phyloP scores from a whole-genome alignment of 2,888 invertebrate genomes.

The Polia nebulosa region DNA sequence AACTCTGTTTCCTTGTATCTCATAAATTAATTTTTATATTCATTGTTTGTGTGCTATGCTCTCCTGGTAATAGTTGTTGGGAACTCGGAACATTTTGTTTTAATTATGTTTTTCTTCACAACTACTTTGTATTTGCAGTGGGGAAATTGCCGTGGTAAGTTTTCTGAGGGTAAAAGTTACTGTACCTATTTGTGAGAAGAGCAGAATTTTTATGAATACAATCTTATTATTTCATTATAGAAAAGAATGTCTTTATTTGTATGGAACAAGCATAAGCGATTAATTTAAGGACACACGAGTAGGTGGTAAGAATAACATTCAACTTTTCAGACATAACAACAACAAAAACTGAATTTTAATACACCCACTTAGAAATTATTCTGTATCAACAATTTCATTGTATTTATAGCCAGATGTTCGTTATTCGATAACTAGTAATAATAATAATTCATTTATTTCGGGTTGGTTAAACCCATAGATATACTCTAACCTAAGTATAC shows the following conservation, averaged over 20 bases:
- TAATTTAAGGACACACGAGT: neutral
- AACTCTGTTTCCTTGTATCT: conserved; percentile 55
- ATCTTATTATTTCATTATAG: neutral
- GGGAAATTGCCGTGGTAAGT: conserved; percentile 23
- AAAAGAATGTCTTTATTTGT: neutral
- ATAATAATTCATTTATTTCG: too few species aligned
- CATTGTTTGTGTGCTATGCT: conserved; percentile 61
- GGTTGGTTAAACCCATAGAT: too few species aligned
- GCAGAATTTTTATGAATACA: neutral
- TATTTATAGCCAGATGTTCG: neutral
- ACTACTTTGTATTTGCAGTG: conserved; percentile 51
- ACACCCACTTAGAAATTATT: neutral
- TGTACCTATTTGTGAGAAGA: conserved; percentile 2
- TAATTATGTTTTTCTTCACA: conserved; percentile 61
- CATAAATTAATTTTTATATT: conserved; percentile 67
- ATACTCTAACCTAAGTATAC: too few species aligned
- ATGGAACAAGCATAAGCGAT: neutral
- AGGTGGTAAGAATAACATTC: neutral
- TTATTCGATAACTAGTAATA: too few species aligned
- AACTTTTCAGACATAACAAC: conserved; percentile 1
- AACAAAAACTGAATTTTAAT: neutral
- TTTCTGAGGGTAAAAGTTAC: conserved; percentile 17
- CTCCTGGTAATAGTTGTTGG: conserved; percentile 56
- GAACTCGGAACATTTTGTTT: conserved; percentile 59
- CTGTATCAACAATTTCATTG: too few species aligned